Base-by-base conservation (phyloP, 30 jellyfish, hydroid and myxozoan species). In the Cassiopea andromeda region DNA sequence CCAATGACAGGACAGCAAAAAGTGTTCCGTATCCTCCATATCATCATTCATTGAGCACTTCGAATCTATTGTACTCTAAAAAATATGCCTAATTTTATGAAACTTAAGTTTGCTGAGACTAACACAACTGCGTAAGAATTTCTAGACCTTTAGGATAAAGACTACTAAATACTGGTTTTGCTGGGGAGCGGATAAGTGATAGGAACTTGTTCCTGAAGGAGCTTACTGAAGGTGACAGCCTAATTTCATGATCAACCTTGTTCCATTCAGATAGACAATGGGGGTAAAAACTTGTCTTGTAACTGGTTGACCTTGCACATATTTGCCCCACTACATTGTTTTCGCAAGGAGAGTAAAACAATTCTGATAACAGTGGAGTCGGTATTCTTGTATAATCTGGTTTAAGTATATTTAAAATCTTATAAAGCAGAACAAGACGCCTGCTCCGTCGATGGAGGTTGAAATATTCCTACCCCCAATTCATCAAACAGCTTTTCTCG, bases 241-340 rank as follows among this genome's bases (percentile, higher is more conserved):
- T 75, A 13, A 75, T 75, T 54, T 27, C 83, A 13, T 3, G 83
- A 54, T 75, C 83, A 38, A 75, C 69, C 46, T 44, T 75, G 14
- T 75, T 75, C 68, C 83, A 38, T 75, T 46, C 66, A 38, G 83
- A 75, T 44, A 17, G 68, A 38, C 83, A 75, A 44, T 75, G 38
- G 38, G 38, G 38, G 38, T 27, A 27, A 27, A 27, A 27, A 27
- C 38, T 27, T 27, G 38, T 27, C 38, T 27, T 27, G 38, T 27
- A 27, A 27, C 38, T 27, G 38, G 38, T 27, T 27, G 38, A 27
- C 38, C 38, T 27, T 27, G 38, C 38, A 27, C 38, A 27, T 27
- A 27, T 27, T 27, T 27, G 38, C 38, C 38, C 38, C 0, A 27
- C 38, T 27, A 27, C 38, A 27, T 27, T 27, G 38, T 27, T 27